phyloP scores from a whole-genome alignment of 1,140 invertebrate species.

The Drosophila willistoni region DNA sequence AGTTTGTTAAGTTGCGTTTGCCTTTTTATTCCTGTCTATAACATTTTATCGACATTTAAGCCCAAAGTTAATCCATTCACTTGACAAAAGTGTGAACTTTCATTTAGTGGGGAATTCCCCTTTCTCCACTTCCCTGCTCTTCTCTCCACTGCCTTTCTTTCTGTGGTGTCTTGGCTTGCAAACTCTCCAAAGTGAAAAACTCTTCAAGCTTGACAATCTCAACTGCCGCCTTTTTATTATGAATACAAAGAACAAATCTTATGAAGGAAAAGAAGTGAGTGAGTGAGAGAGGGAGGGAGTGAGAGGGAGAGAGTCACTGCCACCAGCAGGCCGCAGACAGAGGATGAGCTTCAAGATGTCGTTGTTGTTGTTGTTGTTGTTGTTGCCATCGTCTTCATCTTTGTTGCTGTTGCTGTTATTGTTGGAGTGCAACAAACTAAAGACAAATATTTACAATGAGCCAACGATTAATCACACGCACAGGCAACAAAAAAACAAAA shows the following conservation, averaged over 20 bases:
- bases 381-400: not conserved
- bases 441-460: slow-evolving; percentile 81
- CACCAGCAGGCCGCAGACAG: slow-evolving; percentile 1
- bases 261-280: slow-evolving; percentile 1
- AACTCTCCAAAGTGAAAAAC: slow-evolving; percentile 1
- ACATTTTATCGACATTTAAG: not conserved
- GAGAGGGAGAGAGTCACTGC: not conserved
- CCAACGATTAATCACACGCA: slow-evolving; percentile 74
- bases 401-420: slow-evolving; percentile 15
- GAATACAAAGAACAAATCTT: slow-evolving; percentile 19
- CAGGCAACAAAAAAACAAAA: slow-evolving; percentile 17
- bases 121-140: not conserved
- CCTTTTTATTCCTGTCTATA: not conserved
- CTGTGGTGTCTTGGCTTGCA: not conserved
- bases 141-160: not conserved
- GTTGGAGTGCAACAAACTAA: slow-evolving; percentile 73
- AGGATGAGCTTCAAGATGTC: slow-evolving; percentile 22
- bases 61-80: slow-evolving; percentile 3
- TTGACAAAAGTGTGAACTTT: slow-evolving; percentile 3
- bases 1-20: too few species aligned
- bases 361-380: not conserved
- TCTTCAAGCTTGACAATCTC: slow-evolving; percentile 19
- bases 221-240: slow-evolving; percentile 19
- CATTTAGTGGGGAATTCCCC: not conserved
- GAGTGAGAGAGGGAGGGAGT: not conserved